Evolutionary conservation across 2,113 vertebrate species (phyloP), one percentile per base, ranked within the genome.

Genomic region (Platysternon megacephalum): DNA sequence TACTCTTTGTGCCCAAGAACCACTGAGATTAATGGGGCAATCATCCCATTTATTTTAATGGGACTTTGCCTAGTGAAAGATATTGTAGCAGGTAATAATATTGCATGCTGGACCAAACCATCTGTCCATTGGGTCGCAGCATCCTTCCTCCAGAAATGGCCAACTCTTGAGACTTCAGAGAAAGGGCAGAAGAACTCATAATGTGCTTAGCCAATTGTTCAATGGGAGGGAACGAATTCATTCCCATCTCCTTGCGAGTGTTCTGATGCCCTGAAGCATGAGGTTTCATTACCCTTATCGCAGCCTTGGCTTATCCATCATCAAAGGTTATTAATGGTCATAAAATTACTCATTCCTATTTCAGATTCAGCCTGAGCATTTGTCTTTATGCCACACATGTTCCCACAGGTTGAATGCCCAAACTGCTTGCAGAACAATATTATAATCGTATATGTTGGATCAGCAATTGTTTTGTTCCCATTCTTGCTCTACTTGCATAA

Each of bases 231-330:
- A 53, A 81, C 79, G 84, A 95, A 94, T n/a, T 28, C 58, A 85
- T 95, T 53, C 83, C 28, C 80, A 53, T 85, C 53, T 81, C 52
- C 42, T 85, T 83, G 84, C 44, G 78, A 88, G 82, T 48, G 85
- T 86, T 89, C 85, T 87, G 85, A 92, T 83, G 85, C 89, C 96
- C 90, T 80, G 90, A 65, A 86, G 91, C 96, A 85, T 65, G 91
- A 92, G 93, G 52, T 89, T 97, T 96, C 92, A 95, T 97, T 93
- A 83, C 83, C 91, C 87, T 94, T 83, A 97, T 96, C 91, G 53
- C 3, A 83, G 83, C 5, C 76, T 83, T 19, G 86, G 80, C 93
- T 93, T 96, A 90, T 83, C 68, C 83, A 87, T 84, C 86, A 92
- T 89, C 95, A 83, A 85, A 95, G 91, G 80, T 93, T 95, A 92